Conservation (phyloP, 37 sponge, comb jelly and placozoan species). For the Lycopodina hypogea region DNA sequence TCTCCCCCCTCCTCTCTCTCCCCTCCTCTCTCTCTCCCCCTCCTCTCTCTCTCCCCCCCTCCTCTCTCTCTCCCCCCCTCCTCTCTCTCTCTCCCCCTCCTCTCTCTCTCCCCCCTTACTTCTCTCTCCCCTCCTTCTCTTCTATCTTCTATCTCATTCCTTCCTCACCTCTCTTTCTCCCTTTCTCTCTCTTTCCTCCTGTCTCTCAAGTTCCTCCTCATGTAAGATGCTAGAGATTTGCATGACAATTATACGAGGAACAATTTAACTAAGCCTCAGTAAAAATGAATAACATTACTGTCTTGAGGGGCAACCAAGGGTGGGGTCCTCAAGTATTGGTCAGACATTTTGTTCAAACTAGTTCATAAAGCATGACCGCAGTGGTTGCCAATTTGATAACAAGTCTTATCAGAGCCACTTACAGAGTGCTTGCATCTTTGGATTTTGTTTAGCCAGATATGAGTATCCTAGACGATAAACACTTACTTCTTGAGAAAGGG, state of each 20-base stretch:
- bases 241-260: too few relatives aligned
- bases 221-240: not conserved
- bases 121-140: not conserved
- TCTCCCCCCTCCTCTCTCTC: not conserved
- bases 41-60: not conserved
- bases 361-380: too few relatives aligned
- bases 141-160: not conserved
- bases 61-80: not conserved
- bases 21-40: not conserved
- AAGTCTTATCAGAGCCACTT: too few relatives aligned
- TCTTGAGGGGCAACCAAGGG: too few relatives aligned
- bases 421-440: too few relatives aligned
- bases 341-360: too few relatives aligned
- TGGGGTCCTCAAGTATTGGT: too few relatives aligned
- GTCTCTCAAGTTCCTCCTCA: not conserved
- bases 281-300: not conserved
- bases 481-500: too few relatives aligned
- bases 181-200: not conserved
- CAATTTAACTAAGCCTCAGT: too few relatives aligned
- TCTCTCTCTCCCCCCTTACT: not conserved
- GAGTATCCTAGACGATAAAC: too few relatives aligned
- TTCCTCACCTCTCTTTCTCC: not conserved
- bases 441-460: too few relatives aligned
- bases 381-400: too few relatives aligned
- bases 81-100: constrained; percentile 2